phyloP scores from a whole-genome alignment of 2,113 vertebrate species.

The Corythaeola cristata region DNA sequence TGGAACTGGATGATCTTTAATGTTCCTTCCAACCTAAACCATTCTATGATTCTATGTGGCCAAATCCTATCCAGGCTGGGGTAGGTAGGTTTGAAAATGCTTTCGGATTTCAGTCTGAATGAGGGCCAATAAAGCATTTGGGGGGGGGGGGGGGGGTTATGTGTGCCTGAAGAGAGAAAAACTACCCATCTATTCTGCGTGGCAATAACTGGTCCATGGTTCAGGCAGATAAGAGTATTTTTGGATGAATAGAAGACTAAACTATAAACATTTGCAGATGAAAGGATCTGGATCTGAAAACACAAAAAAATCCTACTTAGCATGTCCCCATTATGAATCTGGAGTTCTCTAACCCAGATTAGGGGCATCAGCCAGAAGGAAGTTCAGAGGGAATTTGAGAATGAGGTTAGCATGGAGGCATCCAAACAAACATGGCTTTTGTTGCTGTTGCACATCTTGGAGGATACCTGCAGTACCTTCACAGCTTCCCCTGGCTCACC shows the following conservation, averaged over 20 bases:
- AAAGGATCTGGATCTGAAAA: neutral
- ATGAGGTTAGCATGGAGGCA: rapidly evolving
- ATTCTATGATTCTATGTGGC: too few relatives aligned
- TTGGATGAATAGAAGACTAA: neutral
- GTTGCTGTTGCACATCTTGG: neutral
- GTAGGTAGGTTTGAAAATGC: neutral
- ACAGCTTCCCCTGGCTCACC: neutral
- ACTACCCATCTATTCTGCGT: neutral
- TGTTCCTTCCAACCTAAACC: too few relatives aligned
- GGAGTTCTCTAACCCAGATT: neutral
- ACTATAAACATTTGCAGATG: neutral
- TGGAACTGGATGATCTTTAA: too few relatives aligned
- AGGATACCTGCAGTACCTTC: neutral
- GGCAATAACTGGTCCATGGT: neutral
- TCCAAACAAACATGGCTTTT: neutral
- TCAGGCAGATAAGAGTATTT: neutral
- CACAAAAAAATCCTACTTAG: neutral
- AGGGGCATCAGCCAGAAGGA: neutral
- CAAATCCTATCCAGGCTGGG: neutral
- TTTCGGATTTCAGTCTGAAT: neutral
- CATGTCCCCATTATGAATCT: rapidly evolving
- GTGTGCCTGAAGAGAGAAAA: neutral
- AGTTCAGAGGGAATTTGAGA: neutral
- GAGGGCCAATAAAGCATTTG: neutral
- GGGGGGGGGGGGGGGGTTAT: rapidly evolving